Base-by-base conservation (phyloP, 2,888 invertebrate species). In the Sesia bembeciformis region DNA sequence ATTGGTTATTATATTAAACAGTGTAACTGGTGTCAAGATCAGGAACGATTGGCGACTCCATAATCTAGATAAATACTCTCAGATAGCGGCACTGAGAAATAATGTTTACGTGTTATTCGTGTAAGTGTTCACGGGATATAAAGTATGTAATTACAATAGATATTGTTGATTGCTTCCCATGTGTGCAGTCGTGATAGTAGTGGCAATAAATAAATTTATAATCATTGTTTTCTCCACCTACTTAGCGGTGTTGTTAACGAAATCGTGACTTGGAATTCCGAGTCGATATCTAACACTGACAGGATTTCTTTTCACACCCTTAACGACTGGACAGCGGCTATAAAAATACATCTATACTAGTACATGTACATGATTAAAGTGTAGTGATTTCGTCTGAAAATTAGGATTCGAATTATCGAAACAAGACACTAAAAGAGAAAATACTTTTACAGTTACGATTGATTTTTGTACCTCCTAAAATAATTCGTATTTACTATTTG, bases 1-100 rank as follows among this genome's bases (percentile, higher is more conserved):
- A 53, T 54, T 57, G 57, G 60, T 62, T 60, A 61, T 58, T 63
- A 66, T 59, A 62, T 58, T 62, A 65, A 63, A 62, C 60, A 54
- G 58, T 40, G 49, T 52, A 52, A 40, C 50, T 53, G 55, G 62
- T 61, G 65, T 65, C 66, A 64, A 62, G 64, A 65, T 63, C 64
- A 58, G 8, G 42, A 50, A 58, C 8, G 50, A 50, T 50, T 39
- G 7, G 39, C 50, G 23, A 6, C 39, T 39, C 39, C 7, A 39
- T 5, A 50, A 50, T 50, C 38, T 50, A 50, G 50, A 50, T 46
- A 50, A 50, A 50, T 50, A 50, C 50, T 7, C 39, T 5, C 39
- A n/a, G 4, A 6, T 50, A 39, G 4, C 39, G 50, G 23, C 7
- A 5, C 46, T 46, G 6, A 23, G 3, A 5, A 46, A 8, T 46